These are phyloP conservation scores for Drosophila mayri DNA, from an alignment of 1,140 invertebrate genomes.

Conservation along the genomic window DNA sequence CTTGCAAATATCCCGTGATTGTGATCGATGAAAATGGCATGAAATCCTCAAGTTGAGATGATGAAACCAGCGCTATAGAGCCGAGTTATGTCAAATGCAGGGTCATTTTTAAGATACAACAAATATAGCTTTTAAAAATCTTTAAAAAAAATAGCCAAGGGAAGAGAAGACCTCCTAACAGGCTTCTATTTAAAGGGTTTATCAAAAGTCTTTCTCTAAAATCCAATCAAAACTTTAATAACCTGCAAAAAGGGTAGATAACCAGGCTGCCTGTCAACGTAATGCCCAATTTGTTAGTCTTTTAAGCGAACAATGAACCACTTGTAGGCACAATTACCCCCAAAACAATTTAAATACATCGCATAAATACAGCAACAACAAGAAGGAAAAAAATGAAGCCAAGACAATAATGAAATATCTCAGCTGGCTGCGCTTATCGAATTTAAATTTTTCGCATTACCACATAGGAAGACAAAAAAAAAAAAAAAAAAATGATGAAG, in stretches of 20 bases:
- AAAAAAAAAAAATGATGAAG: constrained; percentile 15
- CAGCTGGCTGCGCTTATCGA: constrained; percentile 60
- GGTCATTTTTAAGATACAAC: not conserved
- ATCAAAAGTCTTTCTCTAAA: not conserved
- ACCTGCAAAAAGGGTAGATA: not conserved
- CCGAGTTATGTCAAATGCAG: not conserved
- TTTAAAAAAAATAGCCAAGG: not conserved
- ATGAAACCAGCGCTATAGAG: constrained; percentile 3
- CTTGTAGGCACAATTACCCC: constrained; percentile 28
- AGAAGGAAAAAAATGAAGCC: constrained; percentile 22
- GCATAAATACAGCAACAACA: constrained; percentile 13
- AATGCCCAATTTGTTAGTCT: not conserved
- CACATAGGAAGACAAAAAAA: constrained; percentile 23
- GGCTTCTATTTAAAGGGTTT: not conserved
- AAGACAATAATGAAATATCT: constrained; percentile 50
- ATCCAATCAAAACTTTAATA: not conserved
- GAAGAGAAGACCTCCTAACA: not conserved
- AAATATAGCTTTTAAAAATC: not conserved
- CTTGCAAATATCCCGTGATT: constrained; percentile 38
- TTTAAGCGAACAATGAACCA: constrained; percentile 23
- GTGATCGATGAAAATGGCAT: constrained; percentile 39
- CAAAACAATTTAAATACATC: constrained; percentile 32
- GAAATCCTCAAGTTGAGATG: constrained; percentile 5
- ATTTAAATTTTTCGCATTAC: constrained; percentile 71
- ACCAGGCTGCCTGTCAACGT: not conserved